Conservation (phyloP, 53 echinoderm and acorn worm genomes). For the Stichopus horrens region DNA sequence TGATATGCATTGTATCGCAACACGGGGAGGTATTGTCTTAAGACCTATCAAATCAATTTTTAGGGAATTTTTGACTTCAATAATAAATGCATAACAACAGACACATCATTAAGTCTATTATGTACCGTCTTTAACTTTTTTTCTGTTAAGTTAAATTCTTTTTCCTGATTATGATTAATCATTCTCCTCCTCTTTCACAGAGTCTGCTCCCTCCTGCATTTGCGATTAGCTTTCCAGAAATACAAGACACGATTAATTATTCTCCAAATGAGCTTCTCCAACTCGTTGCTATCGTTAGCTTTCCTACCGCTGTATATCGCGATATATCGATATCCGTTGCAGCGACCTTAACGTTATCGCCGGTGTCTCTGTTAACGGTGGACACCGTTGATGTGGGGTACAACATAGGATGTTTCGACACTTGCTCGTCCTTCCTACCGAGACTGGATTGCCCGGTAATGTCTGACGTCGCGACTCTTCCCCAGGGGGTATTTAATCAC, state of each 20-base stretch:
- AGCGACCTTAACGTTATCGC: background rate
- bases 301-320: constrained; percentile 4
- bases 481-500: background rate
- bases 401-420: constrained; percentile 41
- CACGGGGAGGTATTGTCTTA: no score
- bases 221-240: constrained; percentile 2
- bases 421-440: background rate
- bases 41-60: no score
- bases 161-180: background rate
- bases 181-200: background rate
- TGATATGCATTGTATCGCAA: no score
- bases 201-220: background rate
- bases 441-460: background rate
- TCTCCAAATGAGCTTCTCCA: constrained; percentile 18
- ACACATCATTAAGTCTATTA: no score
- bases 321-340: background rate
- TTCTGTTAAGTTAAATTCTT: background rate
- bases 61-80: no score
- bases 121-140: background rate
- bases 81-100: no score
- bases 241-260: background rate
- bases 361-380: background rate
- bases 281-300: background rate
- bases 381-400: background rate
- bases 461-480: background rate